Evolutionary conservation across 2,797 vertebrate genomes (phyloP).

Genomic region (Urocyon cinereoargenteus): DNA sequence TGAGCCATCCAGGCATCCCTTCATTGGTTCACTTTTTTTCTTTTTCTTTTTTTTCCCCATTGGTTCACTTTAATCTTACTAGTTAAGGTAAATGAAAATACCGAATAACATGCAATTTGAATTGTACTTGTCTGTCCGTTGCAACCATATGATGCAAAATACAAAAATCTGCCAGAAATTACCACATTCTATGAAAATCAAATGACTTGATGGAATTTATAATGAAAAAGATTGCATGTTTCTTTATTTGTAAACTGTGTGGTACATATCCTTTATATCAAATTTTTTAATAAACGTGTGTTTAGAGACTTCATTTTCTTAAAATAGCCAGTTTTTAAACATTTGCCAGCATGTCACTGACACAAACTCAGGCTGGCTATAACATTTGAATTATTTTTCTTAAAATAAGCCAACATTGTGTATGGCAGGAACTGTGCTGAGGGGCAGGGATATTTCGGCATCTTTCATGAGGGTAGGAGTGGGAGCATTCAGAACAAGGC

Average conservation of each 20-base stretch:
- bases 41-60: too few relatives aligned
- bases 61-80: neutral
- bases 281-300: neutral
- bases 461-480: neutral
- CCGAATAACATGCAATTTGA: neutral
- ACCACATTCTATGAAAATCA: neutral
- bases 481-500: neutral
- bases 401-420: neutral
- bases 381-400: neutral
- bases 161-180: neutral
- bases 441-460: neutral
- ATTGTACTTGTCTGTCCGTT: neutral
- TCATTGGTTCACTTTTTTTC: neutral
- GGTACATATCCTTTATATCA: neutral
- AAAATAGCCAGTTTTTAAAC: neutral
- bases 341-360: neutral
- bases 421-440: neutral
- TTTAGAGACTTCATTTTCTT: neutral
- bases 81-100: neutral
- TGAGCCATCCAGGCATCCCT: neutral
- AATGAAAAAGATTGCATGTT: neutral
- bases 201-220: neutral
- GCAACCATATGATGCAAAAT: neutral
- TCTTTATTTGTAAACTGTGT: neutral
- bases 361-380: neutral